Evolutionary conservation across 2,888 invertebrate genomes (phyloP).

Genomic region (Chouioia cunea): DNA sequence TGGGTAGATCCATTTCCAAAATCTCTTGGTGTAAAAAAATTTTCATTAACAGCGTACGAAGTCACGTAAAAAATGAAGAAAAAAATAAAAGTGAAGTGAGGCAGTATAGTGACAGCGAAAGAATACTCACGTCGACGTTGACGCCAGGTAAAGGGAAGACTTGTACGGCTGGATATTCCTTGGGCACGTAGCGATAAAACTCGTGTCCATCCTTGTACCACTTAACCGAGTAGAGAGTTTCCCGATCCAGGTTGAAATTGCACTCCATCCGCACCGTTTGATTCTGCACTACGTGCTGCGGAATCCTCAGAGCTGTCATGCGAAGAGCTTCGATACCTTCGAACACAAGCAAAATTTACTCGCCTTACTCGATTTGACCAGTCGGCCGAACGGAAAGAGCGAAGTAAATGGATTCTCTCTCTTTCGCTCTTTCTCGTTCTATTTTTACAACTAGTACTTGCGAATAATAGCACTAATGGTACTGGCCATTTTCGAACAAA

Average conservation of each 20-base stretch:
- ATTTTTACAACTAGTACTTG: too few species aligned
- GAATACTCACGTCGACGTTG: conserved; percentile 67
- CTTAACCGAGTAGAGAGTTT: conserved; percentile 68
- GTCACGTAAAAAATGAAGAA: too few species aligned
- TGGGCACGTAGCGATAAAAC: conserved; percentile 68
- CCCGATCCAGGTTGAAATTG: conserved; percentile 68
- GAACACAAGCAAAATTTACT: conserved; percentile 12
- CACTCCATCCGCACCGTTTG: conserved; percentile 68
- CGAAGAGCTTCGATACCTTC: conserved; percentile 61
- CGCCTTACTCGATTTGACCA: too few species aligned
- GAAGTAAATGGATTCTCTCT: too few species aligned
- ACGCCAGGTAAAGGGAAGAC: conserved; percentile 66
- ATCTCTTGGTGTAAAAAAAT: too few species aligned
- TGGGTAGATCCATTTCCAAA: too few species aligned
- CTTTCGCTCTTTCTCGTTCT: too few species aligned
- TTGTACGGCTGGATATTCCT: conserved; percentile 66
- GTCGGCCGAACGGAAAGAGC: too few species aligned
- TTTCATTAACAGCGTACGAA: too few species aligned
- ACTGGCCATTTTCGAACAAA: too few species aligned
- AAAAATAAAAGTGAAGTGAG: too few species aligned
- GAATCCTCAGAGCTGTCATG: conserved; percentile 67
- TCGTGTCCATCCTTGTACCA: conserved; percentile 69
- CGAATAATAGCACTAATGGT: too few species aligned
- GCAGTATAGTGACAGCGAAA: neutral
- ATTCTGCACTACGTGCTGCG: conserved; percentile 67